Conservation (phyloP, 2,888 invertebrate species). For the Harpalus rufipes region DNA sequence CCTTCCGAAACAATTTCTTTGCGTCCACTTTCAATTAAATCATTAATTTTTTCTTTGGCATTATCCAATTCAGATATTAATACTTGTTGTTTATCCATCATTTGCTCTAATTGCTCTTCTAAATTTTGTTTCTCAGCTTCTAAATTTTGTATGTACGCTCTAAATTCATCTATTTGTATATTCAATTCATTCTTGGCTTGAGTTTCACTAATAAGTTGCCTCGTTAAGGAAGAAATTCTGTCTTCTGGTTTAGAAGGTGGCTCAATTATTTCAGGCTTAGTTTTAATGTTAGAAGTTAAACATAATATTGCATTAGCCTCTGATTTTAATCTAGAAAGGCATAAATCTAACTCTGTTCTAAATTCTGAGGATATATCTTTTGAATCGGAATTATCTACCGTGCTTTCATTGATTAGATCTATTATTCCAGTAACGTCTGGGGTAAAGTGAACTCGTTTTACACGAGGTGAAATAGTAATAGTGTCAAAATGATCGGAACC, state of each 20-base stretch:
- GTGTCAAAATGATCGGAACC: constrained; percentile 69
- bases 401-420: constrained; percentile 81
- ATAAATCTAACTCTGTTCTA: constrained; percentile 83
- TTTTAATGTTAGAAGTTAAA: constrained; percentile 75
- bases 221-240: constrained; percentile 71
- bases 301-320: constrained; percentile 86
- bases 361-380: constrained; percentile 80
- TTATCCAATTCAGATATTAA: constrained; percentile 78
- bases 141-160: constrained; percentile 76
- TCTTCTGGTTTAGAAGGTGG: constrained; percentile 70
- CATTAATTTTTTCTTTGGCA: constrained; percentile 77
- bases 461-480: constrained; percentile 69
- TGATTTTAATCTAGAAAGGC: constrained; percentile 82
- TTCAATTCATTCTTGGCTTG: constrained; percentile 75
- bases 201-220: constrained; percentile 73
- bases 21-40: constrained; percentile 76
- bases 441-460: constrained; percentile 84
- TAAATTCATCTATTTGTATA: constrained; percentile 81
- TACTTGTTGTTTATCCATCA: constrained; percentile 81
- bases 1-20: constrained; percentile 80
- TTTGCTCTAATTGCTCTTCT: constrained; percentile 81
- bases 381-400: constrained; percentile 80
- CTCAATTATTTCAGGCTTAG: constrained; percentile 64
- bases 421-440: constrained; percentile 83
- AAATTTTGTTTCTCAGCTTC: constrained; percentile 78